Base-by-base conservation (phyloP, 1,140 invertebrate genomes). In the Galleria mellonella region DNA sequence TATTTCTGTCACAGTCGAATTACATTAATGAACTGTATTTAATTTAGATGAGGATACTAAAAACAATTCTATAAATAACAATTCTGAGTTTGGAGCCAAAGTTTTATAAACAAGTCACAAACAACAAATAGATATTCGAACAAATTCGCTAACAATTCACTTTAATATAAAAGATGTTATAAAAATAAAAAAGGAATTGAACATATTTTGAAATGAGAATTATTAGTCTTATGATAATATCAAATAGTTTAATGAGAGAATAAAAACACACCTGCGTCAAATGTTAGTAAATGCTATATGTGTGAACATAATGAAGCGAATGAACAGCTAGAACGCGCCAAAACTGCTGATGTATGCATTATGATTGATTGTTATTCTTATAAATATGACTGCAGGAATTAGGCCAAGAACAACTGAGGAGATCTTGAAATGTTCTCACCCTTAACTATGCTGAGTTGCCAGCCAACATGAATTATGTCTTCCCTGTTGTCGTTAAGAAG, bases 341-440 rank as follows among this genome's bases (percentile, higher is more conserved):
- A 53, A 23, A 23, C 17, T 44, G 44, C 48, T 60, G 32, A 43
- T 51, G 54, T 43, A 61, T 58, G 51, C 43, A 31, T 60, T 72
- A 76, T 76, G 73, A 77, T 74, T 67, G 68, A 81, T 81, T 43
- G 53, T 51, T 57, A 63, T 59, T 69, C 55, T 72, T 73, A 67
- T 70, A 73, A 68, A 72, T 77, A 77, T 67, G 61, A 60, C 55
- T 53, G 38, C 42, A 56, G 49, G 52, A 66, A 66, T 54, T 63
- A 74, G 72, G 76, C 70, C 76, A 81, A 75, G 76, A 64, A 47
- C 67, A 52, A 55, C 37, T 4, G 49, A 9, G 23, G 12, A 58
- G 60, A 55, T 66, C 64, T 76, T 72, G 64, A 70, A 64, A 70
- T 42, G 58, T 68, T 62, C 48, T 55, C 57, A 65, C 60, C 61